Percentiles rank a stretch among this genome's conserved stretches.
Evolutionary conservation across 2,888 invertebrate species (phyloP).

Genomic region (Epicampocera succincta): DNA sequence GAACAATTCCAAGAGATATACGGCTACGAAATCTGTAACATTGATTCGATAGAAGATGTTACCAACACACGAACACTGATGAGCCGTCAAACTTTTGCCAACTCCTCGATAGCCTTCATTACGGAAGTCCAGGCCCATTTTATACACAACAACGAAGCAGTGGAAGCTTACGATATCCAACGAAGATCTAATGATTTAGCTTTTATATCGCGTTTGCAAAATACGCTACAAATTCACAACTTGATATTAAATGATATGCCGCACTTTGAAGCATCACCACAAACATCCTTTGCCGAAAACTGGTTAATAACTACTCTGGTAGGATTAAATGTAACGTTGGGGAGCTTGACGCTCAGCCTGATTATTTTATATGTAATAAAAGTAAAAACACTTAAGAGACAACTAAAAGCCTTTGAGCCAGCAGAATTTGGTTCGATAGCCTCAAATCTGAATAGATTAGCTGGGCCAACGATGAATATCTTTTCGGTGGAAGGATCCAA

Average conservation of each 20-base stretch:
- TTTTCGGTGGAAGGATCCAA: constrained; percentile 88
- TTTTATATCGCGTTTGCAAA: constrained; percentile 81
- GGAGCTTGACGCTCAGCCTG: constrained; percentile 83
- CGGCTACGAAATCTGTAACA: constrained; percentile 84
- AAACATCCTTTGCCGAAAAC: constrained; percentile 79
- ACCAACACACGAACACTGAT: constrained; percentile 50
- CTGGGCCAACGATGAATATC: constrained; percentile 87
- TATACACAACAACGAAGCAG: constrained; percentile 83
- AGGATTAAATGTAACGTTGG: constrained; percentile 83
- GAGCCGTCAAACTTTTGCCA: constrained; percentile 4
- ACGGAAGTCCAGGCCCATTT: constrained; percentile 83
- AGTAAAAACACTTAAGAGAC: constrained; percentile 84
- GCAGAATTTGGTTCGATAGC: constrained; percentile 85
- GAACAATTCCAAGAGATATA: constrained; percentile 83
- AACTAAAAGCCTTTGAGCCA: constrained; percentile 85
- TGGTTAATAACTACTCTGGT: constrained; percentile 83
- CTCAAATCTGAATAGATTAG: constrained; percentile 82
- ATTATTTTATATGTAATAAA: constrained; percentile 83
- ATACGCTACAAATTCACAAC: constrained; percentile 77
- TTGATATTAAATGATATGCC: constrained; percentile 83
- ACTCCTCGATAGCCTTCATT: constrained; percentile 57
- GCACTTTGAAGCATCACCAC: constrained; percentile 76
- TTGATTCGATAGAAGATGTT: constrained; percentile 82
- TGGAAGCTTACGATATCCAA: constrained; percentile 82
- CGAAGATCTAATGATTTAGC: constrained; percentile 82